Evolutionary conservation across 1,140 invertebrate species (phyloP).

Genomic region (Brachionus manjavacas): DNA sequence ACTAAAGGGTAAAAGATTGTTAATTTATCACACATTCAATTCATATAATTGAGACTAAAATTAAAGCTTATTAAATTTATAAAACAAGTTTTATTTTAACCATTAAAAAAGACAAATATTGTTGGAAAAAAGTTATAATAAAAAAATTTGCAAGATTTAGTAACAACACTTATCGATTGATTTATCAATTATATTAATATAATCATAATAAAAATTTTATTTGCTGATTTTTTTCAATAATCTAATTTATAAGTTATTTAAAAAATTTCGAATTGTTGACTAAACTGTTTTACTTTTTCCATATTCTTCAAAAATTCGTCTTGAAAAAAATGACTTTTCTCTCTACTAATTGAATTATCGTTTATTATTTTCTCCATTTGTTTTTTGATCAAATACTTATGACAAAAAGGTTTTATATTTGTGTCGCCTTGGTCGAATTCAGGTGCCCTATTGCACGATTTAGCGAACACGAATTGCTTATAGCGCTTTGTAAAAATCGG

Average conservation of each 20-base stretch:
- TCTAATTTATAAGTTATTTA: not conserved
- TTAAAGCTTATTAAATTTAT: too few species aligned
- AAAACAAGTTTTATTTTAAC: too few species aligned
- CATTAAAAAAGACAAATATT: too few species aligned
- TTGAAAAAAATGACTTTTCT: not conserved
- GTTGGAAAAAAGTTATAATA: too few species aligned
- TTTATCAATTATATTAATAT: too few species aligned
- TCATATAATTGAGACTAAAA: too few species aligned
- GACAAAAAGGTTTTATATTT: not conserved
- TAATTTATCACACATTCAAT: too few species aligned
- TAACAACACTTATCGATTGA: too few species aligned
- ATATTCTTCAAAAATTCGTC: not conserved
- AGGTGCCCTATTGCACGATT: conserved; percentile 14
- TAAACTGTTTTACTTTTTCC: conserved; percentile 2
- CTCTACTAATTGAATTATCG: not conserved
- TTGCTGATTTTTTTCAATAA: too few species aligned
- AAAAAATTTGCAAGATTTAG: too few species aligned
- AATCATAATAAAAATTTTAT: too few species aligned
- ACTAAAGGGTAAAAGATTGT: too few species aligned
- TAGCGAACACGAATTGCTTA: not conserved
- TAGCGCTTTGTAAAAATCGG: conserved; percentile 21
- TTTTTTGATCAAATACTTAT: not conserved
- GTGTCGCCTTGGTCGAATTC: conserved; percentile 12
- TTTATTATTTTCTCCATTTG: not conserved
- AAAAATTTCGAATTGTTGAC: not conserved